A percentile compares a stretch with the other conserved stretches of the same genome.
phyloP scores from a whole-genome alignment of 2,113 vertebrate genomes.

The Chloebia gouldiae region DNA sequence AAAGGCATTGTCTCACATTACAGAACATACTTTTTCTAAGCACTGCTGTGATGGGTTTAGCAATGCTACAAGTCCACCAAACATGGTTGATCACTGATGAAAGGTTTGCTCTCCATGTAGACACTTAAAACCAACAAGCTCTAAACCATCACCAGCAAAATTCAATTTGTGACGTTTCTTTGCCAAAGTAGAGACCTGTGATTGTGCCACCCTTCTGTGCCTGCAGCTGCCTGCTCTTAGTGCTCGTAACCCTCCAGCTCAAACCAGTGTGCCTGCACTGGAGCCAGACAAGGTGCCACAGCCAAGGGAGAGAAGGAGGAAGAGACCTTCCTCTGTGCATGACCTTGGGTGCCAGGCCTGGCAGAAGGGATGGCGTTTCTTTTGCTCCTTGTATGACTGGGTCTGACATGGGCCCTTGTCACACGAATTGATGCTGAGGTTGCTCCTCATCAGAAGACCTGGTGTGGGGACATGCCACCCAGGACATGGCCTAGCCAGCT shows the following conservation, averaged over 20 bases:
- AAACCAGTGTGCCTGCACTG: neutral
- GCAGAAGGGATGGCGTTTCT: neutral
- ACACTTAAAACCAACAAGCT: neutral
- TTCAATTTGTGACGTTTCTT: neutral
- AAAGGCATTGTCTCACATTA: neutral
- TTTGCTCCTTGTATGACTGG: neutral
- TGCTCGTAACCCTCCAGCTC: accelerated
- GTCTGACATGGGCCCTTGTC: neutral
- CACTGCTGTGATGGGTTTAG: neutral
- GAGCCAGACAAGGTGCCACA: accelerated
- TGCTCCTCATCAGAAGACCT: neutral
- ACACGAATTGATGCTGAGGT: neutral
- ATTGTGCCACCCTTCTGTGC: neutral
- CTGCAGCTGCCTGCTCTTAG: neutral
- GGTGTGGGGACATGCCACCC: neutral
- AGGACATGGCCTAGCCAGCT: neutral
- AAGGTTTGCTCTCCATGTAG: neutral
- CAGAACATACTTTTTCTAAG: neutral
- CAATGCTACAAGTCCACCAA: neutral
- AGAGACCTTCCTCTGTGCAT: neutral
- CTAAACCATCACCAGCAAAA: neutral
- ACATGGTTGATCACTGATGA: neutral
- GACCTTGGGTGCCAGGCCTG: neutral
- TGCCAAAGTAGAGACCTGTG: neutral
- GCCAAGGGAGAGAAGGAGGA: neutral